Evolutionary conservation across 2,113 vertebrate genomes (phyloP), one percentile per base, ranked within the genome.

Genomic region (Mobula birostris): DNA sequence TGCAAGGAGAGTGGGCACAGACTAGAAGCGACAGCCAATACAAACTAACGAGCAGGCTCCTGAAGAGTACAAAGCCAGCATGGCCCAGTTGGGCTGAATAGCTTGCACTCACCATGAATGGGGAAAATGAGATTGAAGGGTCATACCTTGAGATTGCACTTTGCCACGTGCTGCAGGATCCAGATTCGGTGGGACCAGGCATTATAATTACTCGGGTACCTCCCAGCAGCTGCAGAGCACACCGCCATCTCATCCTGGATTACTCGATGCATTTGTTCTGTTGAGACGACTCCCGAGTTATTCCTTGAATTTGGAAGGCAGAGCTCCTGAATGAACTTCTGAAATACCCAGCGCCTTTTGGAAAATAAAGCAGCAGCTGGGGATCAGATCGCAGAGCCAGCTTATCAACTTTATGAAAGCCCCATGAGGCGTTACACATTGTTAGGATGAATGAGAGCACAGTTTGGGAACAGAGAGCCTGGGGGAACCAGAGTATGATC

Each of bases 181-280:
- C 99, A 99, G 96, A 99, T 98, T 78, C 99, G 98, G 96, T 99
- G 99, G 17, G 99, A 99, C 99, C 99, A 99, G 95, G 98, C 98
- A 24, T 99, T 99, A 95, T 99, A 99, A 96, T 99, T 99, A 95
- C 99, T 99, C 94, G 98, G 97, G 66, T 99, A 99, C 66, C 98
- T 97, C 94, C 97, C 97, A 24, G 98, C 98, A 32, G 99, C 98
- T 61, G 98, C 98, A 7, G 97, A 96, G 95, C 98, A 99, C 94
- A 99, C 98, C 94, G 96, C 97, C 97, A 99, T 98, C 96, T 99
- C 99, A 92, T 98, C 97, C 93, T 97, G 97, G 88, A 99, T 96
- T 5, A 97, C 96, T 92, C 94, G 95, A 79, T 98, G 97, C 85
- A 97, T 97, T 56, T 96, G 96, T 94, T 98, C 98, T 9, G 95